Base-by-base conservation (phyloP, 2,888 invertebrate species). In the Diarsia mendica region DNA sequence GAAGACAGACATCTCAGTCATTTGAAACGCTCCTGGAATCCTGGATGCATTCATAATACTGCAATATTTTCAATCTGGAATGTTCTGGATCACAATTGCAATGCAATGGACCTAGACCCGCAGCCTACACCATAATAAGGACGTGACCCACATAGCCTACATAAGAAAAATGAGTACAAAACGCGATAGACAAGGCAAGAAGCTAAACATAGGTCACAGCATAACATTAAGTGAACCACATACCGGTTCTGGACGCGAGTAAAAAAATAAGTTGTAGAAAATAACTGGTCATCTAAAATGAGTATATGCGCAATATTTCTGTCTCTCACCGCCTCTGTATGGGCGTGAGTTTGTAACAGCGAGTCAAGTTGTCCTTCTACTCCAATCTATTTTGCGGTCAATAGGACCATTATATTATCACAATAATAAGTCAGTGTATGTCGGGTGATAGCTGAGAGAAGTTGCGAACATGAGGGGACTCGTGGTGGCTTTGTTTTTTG, bases 381-480 rank as follows among this genome's bases (percentile, higher is more conserved):
- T 28, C 60, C 69, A 77, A 72, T 85, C 75, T 84, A 77, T 71
- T 82, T 77, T 83, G 85, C 82, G 85, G 82, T 77, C 82, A 83
- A 85, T 67, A 83, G 85, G 77, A 58, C 82, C 71, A 83, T 83
- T 83, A 77, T 69, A 77, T 67, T 83, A 82, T 82, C 77, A 81
- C 82, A 75, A 84, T 79, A 77, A 72, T 73, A 67, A 72, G 72
- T 85, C 82, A 79, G 83, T 83, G 49, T 73, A 61, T 67, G 67
- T 39, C 73, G 75, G 33, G 83, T 73, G 75, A 77, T 76, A 75
- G 76, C 72, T 49, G 61, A 44, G 71, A 72, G 58, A 73, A 67
- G 82, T 82, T 72, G 75, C 69, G 28, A 83, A 72, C 69, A 87
- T 87, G 84, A 65, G 46, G 72, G 74, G 73, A 48, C 63, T 87